phyloP scores from a whole-genome alignment of 2,113 vertebrate genomes.

The Cromileptes altivelis region DNA sequence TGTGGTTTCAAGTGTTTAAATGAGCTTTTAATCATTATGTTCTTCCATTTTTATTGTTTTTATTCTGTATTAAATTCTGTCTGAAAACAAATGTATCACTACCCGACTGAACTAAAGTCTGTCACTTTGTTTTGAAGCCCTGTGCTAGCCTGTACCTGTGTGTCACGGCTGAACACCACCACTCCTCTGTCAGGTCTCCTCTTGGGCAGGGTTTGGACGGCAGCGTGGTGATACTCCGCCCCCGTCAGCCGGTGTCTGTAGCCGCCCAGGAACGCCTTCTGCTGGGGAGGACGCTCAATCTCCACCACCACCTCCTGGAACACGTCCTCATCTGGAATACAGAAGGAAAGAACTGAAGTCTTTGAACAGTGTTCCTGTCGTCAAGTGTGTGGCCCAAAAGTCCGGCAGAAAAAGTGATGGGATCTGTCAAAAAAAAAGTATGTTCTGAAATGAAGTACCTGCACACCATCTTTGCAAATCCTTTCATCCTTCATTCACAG shows the following conservation, averaged over 20 bases:
- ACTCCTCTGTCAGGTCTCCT: constrained; percentile 77
- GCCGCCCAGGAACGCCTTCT: constrained; percentile 93
- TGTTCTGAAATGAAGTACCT: too few species aligned
- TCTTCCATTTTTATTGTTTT: not conserved
- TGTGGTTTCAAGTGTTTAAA: not conserved
- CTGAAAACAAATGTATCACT: not conserved
- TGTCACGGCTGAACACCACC: constrained; percentile 84
- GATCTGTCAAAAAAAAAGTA: too few species aligned
- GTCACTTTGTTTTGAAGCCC: too few species aligned
- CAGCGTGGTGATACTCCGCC: constrained; percentile 91
- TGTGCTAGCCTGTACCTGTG: constrained; percentile 86
- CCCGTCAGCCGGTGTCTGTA: constrained; percentile 89
- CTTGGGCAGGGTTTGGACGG: constrained; percentile 89
- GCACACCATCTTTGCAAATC: too few species aligned
- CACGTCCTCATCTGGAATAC: constrained; percentile 71
- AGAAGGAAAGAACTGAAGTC: not conserved
- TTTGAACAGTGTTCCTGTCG: not conserved
- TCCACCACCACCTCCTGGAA: constrained; percentile 87
- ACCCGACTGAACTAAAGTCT: not conserved
- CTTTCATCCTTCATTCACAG: too few species aligned
- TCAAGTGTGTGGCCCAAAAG: not conserved
- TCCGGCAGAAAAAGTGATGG: not conserved
- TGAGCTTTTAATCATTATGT: not conserved
- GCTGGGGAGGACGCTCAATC: constrained; percentile 85
- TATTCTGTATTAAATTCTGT: not conserved